Evolutionary conservation across 2,797 vertebrate genomes (phyloP).

Genomic region (Phalloptychus januarius): DNA sequence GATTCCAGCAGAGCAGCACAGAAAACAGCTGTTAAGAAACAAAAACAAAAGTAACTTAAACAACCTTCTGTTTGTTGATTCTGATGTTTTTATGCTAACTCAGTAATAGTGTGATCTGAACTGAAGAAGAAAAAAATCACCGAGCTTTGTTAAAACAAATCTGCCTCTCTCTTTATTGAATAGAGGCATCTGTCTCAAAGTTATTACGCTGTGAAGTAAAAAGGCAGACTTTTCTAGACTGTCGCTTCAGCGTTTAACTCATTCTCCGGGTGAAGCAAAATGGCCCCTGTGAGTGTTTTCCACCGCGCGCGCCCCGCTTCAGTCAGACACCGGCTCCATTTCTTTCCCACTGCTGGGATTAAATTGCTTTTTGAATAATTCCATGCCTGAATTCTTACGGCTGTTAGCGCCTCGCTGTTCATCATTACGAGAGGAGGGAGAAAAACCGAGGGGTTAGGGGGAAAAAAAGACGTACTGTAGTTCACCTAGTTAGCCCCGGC

Average conservation of each 20-base stretch:
- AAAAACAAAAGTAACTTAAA: background rate
- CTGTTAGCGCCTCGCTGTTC: slow-evolving; percentile 65
- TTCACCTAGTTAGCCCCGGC: slow-evolving; percentile 45
- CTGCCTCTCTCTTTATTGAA: background rate
- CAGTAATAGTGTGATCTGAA: background rate
- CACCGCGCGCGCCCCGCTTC: slow-evolving; percentile 26
- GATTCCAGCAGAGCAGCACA: background rate
- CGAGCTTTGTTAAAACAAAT: background rate
- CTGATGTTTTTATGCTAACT: background rate
- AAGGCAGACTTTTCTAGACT: slow-evolving; percentile 7
- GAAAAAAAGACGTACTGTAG: background rate
- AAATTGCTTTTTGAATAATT: slow-evolving; percentile 79
- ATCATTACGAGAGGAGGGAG: slow-evolving; percentile 37
- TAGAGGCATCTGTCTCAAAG: background rate
- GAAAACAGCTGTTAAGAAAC: background rate
- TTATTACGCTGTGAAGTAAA: slow-evolving; percentile 11
- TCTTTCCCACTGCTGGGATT: slow-evolving; percentile 62
- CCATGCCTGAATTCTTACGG: slow-evolving; percentile 72
- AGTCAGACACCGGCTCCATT: slow-evolving; percentile 49
- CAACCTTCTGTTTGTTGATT: background rate
- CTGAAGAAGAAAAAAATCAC: background rate
- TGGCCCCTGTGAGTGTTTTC: slow-evolving; percentile 33
- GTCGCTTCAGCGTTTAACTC: slow-evolving; percentile 37
- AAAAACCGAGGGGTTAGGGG: background rate
- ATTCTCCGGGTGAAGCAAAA: slow-evolving; percentile 30